These are phyloP conservation scores for Pinna nobilis DNA, from an alignment of 1,140 invertebrate genomes.

Conservation along the genomic window DNA sequence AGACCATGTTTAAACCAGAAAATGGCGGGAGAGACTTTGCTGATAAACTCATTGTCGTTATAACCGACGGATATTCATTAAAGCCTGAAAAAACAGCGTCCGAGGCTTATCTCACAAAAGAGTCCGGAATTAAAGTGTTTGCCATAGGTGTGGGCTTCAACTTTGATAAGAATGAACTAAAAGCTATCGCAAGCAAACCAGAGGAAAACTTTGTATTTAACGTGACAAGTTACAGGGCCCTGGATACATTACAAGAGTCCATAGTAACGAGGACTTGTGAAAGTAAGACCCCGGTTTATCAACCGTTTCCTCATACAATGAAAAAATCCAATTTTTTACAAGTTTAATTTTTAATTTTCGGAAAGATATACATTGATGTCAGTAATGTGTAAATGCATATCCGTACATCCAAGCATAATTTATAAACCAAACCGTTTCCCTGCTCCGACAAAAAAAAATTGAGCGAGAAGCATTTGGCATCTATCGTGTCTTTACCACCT, in stretches of 20 bases:
- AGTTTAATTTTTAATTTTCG: too few species aligned
- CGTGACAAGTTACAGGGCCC: constrained; percentile 50
- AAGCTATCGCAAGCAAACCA: constrained; percentile 49
- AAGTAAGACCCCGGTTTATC: constrained; percentile 21
- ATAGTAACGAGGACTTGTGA: constrained; percentile 46
- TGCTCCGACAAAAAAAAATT: too few species aligned
- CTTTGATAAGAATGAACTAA: constrained; percentile 43
- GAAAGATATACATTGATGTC: too few species aligned
- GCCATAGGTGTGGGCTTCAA: constrained; percentile 52
- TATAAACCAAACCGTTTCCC: too few species aligned
- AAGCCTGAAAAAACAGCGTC: constrained; percentile 29
- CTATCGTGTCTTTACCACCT: too few species aligned
- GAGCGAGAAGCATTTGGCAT: too few species aligned
- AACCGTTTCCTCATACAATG: background rate
- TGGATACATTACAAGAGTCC: constrained; percentile 41
- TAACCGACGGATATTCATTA: constrained; percentile 58
- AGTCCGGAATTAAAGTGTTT: constrained; percentile 51
- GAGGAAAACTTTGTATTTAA: constrained; percentile 46
- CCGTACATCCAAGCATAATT: too few species aligned
- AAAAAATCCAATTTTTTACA: background rate
- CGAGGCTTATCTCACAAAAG: constrained; percentile 44
- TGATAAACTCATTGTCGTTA: constrained; percentile 53
- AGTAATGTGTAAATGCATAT: too few species aligned
- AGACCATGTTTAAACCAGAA: constrained; percentile 50
- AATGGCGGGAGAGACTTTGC: constrained; percentile 48